Evolutionary conservation across 92 coral and sea anemone species (phyloP), one percentile per base, ranked within the genome.

Genomic region (Plumapathes pennacea): DNA sequence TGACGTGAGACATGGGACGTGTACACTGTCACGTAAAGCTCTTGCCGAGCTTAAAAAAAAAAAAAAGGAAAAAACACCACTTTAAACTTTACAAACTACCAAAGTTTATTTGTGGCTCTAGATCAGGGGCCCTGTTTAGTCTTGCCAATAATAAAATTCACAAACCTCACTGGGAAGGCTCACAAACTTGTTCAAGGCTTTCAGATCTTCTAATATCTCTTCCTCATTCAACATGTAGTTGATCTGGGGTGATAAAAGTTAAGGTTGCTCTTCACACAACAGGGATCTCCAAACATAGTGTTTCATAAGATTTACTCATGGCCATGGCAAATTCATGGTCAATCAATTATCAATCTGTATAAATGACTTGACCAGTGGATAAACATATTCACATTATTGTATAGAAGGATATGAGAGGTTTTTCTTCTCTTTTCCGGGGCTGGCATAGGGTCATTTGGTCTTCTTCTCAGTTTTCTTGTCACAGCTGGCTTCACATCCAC

Each of bases 391-490:
- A 8, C 17, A 11, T 29, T 28, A 42, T 27, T n/a, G n/a, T n/a
- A n/a, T n/a, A 20, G 38, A 92, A 92, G 90, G 96, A 92, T 92
- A 92, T 92, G 98, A 42, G 98, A 92, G 22, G 96, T 92, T 62
- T 89, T 92, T 44, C 98, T 57, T 24, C 99, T 71, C 69, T 94
- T 94, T 54, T 94, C 99, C 1, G 98, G 99, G 21, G 95, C 99
- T 10, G 99, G 99, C 7, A 90, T 71, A 10, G 99, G 99, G 44
- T 94, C 99, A 53, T 94, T 94, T 1, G 99, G 99, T 65, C 99
- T 71, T 41, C 99, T 57, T 58, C 99, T 75, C 36, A 94, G 90
- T 46, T 94, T 94, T 77, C 99, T 77, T 33, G 96, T 94, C 2
- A 94, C 95, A 17, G 97, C 96, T 10, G 98, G 99, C 40, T 94